phyloP scores from a whole-genome alignment of 2,113 vertebrate genomes.

The Myotis davidii region DNA sequence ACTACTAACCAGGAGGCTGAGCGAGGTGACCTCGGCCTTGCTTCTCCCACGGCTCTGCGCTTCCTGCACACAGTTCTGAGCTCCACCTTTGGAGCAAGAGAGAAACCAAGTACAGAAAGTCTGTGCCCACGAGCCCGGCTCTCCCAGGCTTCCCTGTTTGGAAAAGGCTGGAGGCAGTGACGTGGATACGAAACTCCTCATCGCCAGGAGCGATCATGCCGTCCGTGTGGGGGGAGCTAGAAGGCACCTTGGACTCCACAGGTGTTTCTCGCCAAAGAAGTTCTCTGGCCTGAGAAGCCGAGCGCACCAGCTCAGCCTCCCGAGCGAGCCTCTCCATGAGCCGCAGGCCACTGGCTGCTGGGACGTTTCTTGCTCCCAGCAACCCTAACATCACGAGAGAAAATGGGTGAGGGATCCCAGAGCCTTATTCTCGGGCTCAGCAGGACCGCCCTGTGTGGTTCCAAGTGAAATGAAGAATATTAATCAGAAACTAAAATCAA shows the following conservation, averaged over 20 bases:
- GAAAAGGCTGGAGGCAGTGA: neutral
- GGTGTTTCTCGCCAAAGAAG: neutral
- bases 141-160: neutral
- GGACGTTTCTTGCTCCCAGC: neutral
- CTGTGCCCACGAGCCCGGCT: neutral
- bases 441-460: neutral
- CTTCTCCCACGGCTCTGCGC: neutral
- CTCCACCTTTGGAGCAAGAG: neutral
- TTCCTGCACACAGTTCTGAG: neutral
- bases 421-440: neutral
- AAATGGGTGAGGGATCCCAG: neutral
- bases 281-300: neutral
- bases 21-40: neutral
- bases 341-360: neutral
- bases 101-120: neutral
- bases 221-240: neutral
- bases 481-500: conserved; percentile 2
- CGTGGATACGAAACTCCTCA: neutral
- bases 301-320: neutral
- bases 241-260: neutral
- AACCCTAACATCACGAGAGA: neutral
- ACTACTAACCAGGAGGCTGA: neutral
- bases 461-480: neutral
- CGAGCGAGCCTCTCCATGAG: neutral
- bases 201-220: too few relatives aligned